Conservation (phyloP, 2,113 vertebrate species). For the Polyodon spathula region DNA sequence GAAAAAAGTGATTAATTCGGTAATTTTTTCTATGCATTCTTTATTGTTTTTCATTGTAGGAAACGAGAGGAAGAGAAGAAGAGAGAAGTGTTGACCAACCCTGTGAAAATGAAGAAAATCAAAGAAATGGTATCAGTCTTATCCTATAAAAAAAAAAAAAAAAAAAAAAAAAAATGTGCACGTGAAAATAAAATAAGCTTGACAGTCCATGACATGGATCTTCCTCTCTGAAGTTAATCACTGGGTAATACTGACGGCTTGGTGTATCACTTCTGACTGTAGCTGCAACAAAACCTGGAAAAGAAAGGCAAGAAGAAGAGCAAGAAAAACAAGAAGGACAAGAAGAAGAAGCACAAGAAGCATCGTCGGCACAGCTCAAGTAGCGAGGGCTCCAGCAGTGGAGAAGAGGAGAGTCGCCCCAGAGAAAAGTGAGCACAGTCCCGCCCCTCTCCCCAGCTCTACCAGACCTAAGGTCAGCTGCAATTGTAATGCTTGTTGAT, state of each 20-base stretch:
- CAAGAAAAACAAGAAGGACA: slow-evolving; percentile 67
- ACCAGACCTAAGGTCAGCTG: no score
- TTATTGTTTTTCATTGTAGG: slow-evolving; percentile 40
- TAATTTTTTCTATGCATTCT: background rate
- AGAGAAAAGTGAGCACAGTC: background rate
- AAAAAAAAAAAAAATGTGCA: no score
- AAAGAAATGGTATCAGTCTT: slow-evolving; percentile 72
- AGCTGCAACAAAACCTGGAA: slow-evolving; percentile 88
- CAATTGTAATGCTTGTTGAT: no score
- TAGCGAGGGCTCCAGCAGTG: slow-evolving; percentile 50
- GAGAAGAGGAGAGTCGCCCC: slow-evolving; percentile 48
- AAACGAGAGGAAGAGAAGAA: slow-evolving; percentile 93
- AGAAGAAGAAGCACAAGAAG: slow-evolving; percentile 65
- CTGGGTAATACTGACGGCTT: no score
- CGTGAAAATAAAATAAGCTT: background rate
- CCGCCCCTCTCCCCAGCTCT: no score
- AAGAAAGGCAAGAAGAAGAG: slow-evolving; percentile 66
- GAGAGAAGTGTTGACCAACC: slow-evolving; percentile 85
- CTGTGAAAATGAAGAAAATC: slow-evolving; percentile 97
- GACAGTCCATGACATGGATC: background rate
- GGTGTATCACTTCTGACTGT: slow-evolving; percentile 6
- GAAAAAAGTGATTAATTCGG: no score
- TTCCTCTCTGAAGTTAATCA: background rate
- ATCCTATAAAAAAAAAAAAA: no score
- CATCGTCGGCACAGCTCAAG: slow-evolving; percentile 55